Percentiles rank a stretch among this genome's conserved stretches.
Evolutionary conservation across 2,888 invertebrate species (phyloP).

Genomic region (Octodonta nipae): DNA sequence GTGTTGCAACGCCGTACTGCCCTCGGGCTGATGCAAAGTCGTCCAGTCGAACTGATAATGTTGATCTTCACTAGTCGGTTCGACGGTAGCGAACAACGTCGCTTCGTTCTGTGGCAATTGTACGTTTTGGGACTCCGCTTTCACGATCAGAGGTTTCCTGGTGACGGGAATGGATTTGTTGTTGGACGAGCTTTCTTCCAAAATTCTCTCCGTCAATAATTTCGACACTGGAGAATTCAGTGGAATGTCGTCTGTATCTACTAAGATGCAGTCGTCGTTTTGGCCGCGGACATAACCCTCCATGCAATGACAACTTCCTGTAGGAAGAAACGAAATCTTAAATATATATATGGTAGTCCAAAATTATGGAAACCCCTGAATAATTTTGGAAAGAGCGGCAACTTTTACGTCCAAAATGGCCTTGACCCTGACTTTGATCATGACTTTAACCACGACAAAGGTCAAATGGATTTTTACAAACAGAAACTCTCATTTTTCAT

Average conservation of each 20-base stretch:
- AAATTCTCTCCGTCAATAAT: conserved; percentile 21
- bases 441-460: no score
- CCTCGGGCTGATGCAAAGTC: conserved; percentile 69
- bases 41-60: conserved; percentile 85
- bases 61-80: conserved; percentile 47
- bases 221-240: conserved; percentile 16
- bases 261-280: conserved; percentile 21
- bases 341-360: no score
- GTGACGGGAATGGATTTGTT: conserved; percentile 37
- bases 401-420: no score
- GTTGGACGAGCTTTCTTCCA: conserved; percentile 15
- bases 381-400: background rate
- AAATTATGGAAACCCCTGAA: no score
- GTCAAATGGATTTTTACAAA: no score
- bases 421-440: no score
- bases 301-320: conserved; percentile 60
- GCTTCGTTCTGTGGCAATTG: conserved; percentile 70
- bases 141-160: conserved; percentile 56
- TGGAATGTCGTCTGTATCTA: conserved; percentile 28
- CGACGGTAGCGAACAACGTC: conserved; percentile 66
- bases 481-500: no score
- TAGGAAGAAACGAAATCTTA: conserved; percentile 6
- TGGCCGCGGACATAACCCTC: conserved; percentile 44
- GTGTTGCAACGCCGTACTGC: conserved; percentile 56
- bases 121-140: conserved; percentile 61